Percentiles rank a stretch among this genome's conserved stretches.
phyloP scores from a whole-genome alignment of 2,797 vertebrate genomes.

The Cheirogaleus major region DNA sequence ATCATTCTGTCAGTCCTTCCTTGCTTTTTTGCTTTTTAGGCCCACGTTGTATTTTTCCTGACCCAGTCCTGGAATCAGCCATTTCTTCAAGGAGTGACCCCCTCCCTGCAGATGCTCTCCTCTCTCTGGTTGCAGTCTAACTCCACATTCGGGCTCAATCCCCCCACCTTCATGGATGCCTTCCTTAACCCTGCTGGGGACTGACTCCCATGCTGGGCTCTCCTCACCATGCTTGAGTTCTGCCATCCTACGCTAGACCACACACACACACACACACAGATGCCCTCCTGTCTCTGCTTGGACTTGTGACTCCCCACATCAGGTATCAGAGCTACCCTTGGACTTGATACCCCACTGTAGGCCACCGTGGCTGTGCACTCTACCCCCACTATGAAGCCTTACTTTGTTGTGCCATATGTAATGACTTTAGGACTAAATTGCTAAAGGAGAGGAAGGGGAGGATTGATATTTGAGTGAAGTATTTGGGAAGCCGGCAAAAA shows the following conservation, averaged over 20 bases:
- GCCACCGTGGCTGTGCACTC: neutral
- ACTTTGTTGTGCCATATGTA: neutral
- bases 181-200: neutral
- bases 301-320: neutral
- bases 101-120: neutral
- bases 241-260: too few species aligned
- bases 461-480: neutral
- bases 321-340: neutral
- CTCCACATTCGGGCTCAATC: neutral
- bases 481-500: neutral
- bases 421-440: neutral
- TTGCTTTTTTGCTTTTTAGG: neutral
- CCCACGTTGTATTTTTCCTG: neutral
- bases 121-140: neutral
- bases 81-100: neutral
- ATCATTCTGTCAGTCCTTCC: neutral
- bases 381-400: fast-evolving
- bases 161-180: too few species aligned
- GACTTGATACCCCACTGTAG: neutral
- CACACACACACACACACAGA: fast-evolving
- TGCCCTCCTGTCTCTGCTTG: too few species aligned
- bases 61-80: neutral
- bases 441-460: neutral
- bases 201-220: neutral
- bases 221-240: neutral